Evolutionary conservation across 2,113 vertebrate species (phyloP).

Genomic region (Lycaon pictus): DNA sequence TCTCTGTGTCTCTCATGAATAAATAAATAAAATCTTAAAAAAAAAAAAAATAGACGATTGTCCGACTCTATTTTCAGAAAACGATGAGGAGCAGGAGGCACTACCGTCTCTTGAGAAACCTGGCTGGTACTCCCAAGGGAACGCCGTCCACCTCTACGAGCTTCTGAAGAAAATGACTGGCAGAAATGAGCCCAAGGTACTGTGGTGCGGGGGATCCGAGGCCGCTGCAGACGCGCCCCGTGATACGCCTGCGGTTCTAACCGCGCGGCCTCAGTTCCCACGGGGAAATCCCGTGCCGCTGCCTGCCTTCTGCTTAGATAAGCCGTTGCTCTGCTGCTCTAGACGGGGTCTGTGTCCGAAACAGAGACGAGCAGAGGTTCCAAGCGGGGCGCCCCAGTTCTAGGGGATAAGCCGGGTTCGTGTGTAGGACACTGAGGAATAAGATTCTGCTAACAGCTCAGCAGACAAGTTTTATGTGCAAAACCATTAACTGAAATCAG

Average conservation of each 20-base stretch:
- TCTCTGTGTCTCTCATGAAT: too few species aligned
- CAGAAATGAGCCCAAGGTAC: constrained; percentile 94
- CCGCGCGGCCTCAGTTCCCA: too few species aligned
- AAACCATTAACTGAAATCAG: constrained; percentile 4
- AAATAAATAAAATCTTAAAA: too few species aligned
- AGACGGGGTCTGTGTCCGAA: background rate
- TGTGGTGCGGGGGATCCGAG: too few species aligned
- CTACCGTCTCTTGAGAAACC: constrained; percentile 93
- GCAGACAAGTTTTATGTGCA: background rate
- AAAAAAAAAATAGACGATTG: background rate
- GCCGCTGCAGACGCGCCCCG: too few species aligned
- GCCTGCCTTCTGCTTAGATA: background rate
- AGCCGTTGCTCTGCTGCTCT: background rate
- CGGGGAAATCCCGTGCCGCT: too few species aligned
- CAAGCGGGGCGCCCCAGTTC: background rate
- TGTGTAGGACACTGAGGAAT: background rate
- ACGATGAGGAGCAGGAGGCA: constrained; percentile 93
- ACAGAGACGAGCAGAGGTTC: background rate
- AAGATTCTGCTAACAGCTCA: background rate
- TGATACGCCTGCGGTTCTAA: too few species aligned
- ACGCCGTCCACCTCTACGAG: constrained; percentile 94
- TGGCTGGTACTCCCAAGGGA: constrained; percentile 98
- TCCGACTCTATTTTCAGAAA: constrained; percentile 88
- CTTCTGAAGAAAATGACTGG: constrained; percentile 95
- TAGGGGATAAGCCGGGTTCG: background rate